Evolutionary conservation across 2,113 vertebrate species (phyloP).

Genomic region (Pseudopodoces humilis): DNA sequence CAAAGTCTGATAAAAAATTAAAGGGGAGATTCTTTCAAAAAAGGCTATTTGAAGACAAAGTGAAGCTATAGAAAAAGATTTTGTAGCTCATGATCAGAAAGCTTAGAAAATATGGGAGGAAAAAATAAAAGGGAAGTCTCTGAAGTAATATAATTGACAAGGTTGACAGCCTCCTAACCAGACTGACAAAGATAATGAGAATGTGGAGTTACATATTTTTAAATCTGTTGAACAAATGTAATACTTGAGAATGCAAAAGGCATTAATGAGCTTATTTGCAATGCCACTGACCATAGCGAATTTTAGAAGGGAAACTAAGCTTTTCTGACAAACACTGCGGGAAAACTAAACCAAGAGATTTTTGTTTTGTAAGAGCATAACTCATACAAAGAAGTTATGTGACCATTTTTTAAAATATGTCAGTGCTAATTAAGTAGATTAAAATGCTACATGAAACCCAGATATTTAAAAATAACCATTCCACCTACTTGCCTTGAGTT

Average conservation of each 20-base stretch:
- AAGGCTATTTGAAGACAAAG: conserved; percentile 6
- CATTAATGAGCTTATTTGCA: background rate
- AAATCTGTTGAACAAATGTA: conserved; percentile 1
- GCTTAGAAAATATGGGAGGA: conserved; percentile 9
- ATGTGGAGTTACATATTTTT: conserved; percentile 7
- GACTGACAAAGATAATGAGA: conserved; percentile 4
- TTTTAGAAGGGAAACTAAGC: background rate
- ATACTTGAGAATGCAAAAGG: background rate
- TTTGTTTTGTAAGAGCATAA: background rate
- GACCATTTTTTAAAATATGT: background rate
- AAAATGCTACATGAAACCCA: background rate
- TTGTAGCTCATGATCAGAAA: conserved; percentile 16
- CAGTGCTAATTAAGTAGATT: background rate
- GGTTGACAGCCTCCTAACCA: conserved; percentile 3
- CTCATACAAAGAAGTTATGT: background rate
- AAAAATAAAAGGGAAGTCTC: background rate
- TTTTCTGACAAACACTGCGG: background rate
- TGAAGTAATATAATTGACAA: conserved; percentile 45
- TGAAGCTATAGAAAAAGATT: background rate
- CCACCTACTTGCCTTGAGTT: background rate
- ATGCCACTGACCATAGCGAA: background rate
- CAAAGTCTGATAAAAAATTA: conserved; percentile 26
- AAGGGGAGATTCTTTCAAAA: conserved; percentile 17
- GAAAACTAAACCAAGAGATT: background rate
- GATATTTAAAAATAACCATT: background rate